phyloP scores from a whole-genome alignment of 2,113 vertebrate species.

The Ifrita kowaldi region DNA sequence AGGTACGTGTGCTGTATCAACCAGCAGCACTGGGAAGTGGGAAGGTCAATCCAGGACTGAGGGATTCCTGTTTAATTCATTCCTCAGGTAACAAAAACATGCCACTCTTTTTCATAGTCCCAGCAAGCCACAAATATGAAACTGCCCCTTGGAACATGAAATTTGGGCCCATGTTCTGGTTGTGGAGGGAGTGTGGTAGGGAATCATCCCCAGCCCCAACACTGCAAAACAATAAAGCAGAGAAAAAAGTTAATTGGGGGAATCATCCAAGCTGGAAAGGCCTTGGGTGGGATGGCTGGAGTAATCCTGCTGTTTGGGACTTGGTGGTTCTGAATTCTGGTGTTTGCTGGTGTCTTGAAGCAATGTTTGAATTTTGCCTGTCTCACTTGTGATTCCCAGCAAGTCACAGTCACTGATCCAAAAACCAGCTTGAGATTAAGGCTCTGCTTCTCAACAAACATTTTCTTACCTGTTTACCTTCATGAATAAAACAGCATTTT shows the following conservation, averaged over 20 bases:
- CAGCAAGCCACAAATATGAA: background rate
- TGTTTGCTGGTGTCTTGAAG: background rate
- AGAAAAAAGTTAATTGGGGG: background rate
- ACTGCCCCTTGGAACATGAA: background rate
- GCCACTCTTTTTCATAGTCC: background rate
- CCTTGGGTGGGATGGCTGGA: background rate
- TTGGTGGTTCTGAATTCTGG: background rate
- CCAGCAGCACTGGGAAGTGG: background rate
- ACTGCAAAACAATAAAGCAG: background rate
- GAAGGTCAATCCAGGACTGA: background rate
- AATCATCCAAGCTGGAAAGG: background rate
- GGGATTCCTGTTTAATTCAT: background rate
- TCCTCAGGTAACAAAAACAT: background rate
- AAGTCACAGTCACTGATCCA: background rate
- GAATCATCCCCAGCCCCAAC: background rate
- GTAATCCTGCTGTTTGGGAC: background rate
- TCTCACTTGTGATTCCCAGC: background rate
- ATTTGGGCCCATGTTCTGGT: background rate
- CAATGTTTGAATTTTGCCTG: background rate
- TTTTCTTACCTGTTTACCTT: background rate
- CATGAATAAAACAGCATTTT: background rate
- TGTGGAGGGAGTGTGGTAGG: background rate
- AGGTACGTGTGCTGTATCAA: rapidly evolving
- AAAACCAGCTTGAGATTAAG: background rate
- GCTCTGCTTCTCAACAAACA: background rate